These are phyloP conservation scores for Ichneumon xanthorius DNA, from an alignment of 2,888 invertebrate species.

Conservation along the genomic window DNA sequence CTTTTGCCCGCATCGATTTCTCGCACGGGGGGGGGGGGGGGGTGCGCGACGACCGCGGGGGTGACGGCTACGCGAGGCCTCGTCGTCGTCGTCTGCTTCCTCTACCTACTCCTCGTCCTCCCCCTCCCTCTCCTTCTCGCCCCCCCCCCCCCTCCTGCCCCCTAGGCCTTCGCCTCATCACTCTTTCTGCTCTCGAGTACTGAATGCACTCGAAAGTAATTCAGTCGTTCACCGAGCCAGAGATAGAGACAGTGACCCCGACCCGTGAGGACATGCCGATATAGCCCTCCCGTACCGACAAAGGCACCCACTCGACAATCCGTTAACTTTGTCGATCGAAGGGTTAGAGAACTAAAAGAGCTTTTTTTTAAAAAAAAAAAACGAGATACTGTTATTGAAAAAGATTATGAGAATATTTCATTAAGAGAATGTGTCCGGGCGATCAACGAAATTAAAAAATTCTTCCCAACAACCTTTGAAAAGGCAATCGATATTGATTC, in stretches of 20 bases:
- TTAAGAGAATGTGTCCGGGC: too few relatives aligned
- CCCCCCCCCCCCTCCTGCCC: neutral
- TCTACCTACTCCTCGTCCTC: constrained; percentile 6
- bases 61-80: constrained; percentile 45
- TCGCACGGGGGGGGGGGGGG: constrained; percentile 31
- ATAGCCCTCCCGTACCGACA: constrained; percentile 32
- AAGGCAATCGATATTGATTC: too few relatives aligned
- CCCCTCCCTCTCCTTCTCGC: neutral
- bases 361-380: neutral
- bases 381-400: neutral
- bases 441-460: neutral
- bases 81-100: constrained; percentile 28
- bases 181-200: constrained; percentile 43
- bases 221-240: constrained; percentile 61
- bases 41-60: constrained; percentile 45
- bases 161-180: constrained; percentile 44
- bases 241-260: constrained; percentile 51
- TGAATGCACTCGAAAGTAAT: constrained; percentile 63
- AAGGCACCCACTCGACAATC: constrained; percentile 32
- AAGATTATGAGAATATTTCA: neutral
- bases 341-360: constrained; percentile 2
- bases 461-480: neutral
- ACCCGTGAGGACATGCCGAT: constrained; percentile 26
- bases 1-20: constrained; percentile 64
- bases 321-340: constrained; percentile 37